Conservation (phyloP, 2,888 invertebrate species). For the Aphrophora alni region DNA sequence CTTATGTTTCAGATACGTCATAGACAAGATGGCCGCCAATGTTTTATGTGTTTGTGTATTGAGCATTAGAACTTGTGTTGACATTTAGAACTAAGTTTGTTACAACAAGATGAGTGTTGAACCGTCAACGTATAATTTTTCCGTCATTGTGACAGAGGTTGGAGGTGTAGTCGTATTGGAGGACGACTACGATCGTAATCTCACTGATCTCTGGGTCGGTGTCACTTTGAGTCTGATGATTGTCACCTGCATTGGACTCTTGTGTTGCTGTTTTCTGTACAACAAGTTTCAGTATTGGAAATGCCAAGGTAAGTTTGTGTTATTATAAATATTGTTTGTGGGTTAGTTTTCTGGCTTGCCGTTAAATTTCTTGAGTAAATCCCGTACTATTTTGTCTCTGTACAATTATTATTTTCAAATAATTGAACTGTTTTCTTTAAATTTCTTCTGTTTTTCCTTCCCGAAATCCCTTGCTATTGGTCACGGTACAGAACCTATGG, state of each 20-base stretch:
- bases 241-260: constrained; percentile 67
- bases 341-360: too few species aligned
- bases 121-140: background rate
- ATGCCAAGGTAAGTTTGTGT: constrained; percentile 66
- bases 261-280: constrained; percentile 68
- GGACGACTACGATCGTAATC: constrained; percentile 15
- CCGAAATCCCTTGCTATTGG: too few species aligned
- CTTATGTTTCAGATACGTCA: background rate
- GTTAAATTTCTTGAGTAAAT: too few species aligned
- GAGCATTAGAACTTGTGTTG: background rate
- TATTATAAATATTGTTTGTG: too few species aligned
- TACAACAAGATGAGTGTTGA: background rate
- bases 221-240: constrained; percentile 67
- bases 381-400: too few species aligned
- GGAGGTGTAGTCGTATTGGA: background rate
- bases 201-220: constrained; percentile 66
- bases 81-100: too few species aligned
- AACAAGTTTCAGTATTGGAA: constrained; percentile 72
- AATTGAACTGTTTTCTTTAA: too few species aligned
- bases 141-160: background rate
- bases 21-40: background rate
- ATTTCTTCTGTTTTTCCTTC: too few species aligned
- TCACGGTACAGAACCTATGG: too few species aligned
- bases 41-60: background rate
- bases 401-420: too few species aligned